A percentile compares a stretch with the other conserved stretches of the same genome.
Evolutionary conservation across 1,140 invertebrate species (phyloP).

Genomic region (Leptinotarsa defecta): DNA sequence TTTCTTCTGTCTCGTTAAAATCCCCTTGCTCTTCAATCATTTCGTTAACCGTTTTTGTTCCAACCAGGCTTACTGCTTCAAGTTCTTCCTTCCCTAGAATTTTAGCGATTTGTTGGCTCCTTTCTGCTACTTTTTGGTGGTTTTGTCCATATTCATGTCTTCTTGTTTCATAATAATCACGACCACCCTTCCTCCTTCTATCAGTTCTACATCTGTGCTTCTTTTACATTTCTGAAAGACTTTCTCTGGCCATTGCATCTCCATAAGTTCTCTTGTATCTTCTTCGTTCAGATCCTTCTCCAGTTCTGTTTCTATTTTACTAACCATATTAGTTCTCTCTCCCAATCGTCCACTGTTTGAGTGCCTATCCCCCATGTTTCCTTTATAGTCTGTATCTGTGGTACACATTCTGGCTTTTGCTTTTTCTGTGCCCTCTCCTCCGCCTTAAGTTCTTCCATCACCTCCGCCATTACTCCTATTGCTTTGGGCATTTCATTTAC

Average conservation of each 20-base stretch:
- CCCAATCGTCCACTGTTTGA: neutral
- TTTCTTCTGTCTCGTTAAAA: no score
- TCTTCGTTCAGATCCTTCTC: neutral
- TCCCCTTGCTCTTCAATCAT: no score
- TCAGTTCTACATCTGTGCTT: neutral
- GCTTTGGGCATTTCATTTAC: neutral
- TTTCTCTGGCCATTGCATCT: conserved; percentile 10
- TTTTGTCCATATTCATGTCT: neutral
- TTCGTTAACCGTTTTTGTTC: no score
- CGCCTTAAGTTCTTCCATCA: neutral
- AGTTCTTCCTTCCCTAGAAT: neutral
- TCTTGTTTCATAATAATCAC: neutral
- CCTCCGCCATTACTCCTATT: conserved; percentile 5
- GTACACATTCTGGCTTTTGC: neutral
- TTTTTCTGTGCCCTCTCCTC: neutral
- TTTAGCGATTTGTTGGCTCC: neutral
- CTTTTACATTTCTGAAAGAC: conserved; percentile 5
- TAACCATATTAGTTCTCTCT: neutral
- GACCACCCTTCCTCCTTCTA: neutral
- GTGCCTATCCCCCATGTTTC: neutral
- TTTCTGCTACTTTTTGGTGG: neutral
- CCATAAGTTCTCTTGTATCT: neutral
- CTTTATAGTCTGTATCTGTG: neutral
- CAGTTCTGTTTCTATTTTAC: conserved; percentile 1
- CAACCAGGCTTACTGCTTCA: neutral